A percentile compares a stretch with the other conserved stretches of the same genome.
phyloP scores from a whole-genome alignment of 35 echinoderm and acorn worm genomes.

The Apostichopus parvimensis region DNA sequence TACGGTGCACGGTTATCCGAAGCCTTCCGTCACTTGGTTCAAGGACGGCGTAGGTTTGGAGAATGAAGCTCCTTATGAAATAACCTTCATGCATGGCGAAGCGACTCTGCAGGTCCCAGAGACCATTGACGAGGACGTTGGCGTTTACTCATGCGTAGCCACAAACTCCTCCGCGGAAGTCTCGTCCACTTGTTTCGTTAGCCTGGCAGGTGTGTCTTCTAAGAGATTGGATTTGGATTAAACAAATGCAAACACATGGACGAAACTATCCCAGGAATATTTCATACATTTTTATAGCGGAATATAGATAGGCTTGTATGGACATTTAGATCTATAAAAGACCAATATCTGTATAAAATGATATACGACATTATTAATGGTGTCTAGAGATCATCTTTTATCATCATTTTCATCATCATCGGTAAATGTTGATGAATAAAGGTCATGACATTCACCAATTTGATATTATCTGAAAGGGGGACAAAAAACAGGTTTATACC shows the following conservation, averaged over 20 bases:
- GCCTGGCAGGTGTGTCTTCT: conserved; percentile 32
- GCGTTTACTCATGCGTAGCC: conserved; percentile 31
- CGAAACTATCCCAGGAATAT: too few relatives aligned
- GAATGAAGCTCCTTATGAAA: conserved; percentile 7
- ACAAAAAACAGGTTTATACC: too few relatives aligned
- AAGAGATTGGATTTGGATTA: neutral
- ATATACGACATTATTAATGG: too few relatives aligned
- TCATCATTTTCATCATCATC: too few relatives aligned
- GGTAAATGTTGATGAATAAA: too few relatives aligned
- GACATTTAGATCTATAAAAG: too few relatives aligned
- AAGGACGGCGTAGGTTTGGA: conserved; percentile 25
- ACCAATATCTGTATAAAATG: too few relatives aligned
- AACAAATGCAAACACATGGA: neutral
- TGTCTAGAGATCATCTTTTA: too few relatives aligned
- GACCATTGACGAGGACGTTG: conserved; percentile 2
- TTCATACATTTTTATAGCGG: too few relatives aligned
- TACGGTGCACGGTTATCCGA: conserved; percentile 23
- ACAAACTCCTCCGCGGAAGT: conserved; percentile 20
- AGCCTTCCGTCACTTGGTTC: conserved; percentile 23
- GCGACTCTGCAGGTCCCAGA: conserved; percentile 19
- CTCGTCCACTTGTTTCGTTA: conserved; percentile 20
- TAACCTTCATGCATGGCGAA: neutral
- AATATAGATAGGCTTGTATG: too few relatives aligned
- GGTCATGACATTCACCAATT: too few relatives aligned
- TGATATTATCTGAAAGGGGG: too few relatives aligned